These are phyloP conservation scores for Miopithecus talapoin DNA, from an alignment of 2,797 vertebrate genomes.

Conservation along the genomic window DNA sequence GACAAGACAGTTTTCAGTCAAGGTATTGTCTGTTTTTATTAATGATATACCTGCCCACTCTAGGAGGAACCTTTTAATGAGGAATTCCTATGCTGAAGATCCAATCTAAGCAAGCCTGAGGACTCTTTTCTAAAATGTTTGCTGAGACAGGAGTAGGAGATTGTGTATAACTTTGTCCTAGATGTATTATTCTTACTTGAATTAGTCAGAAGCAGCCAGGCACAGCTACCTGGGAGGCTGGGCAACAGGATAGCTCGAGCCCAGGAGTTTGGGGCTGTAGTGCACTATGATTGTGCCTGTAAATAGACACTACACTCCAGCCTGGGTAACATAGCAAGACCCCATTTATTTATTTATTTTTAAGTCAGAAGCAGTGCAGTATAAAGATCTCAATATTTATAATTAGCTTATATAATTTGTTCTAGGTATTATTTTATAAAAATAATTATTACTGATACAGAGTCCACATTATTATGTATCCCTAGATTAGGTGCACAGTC, in stretches of 20 bases:
- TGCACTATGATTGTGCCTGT: neutral
- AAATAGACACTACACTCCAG: neutral
- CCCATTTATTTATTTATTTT: neutral
- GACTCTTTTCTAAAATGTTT: slow-evolving; percentile 40
- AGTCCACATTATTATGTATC: neutral
- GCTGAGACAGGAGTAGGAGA: neutral
- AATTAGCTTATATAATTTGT: neutral
- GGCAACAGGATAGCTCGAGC: neutral
- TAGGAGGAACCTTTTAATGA: neutral
- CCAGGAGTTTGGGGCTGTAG: neutral
- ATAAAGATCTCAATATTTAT: slow-evolving; percentile 6
- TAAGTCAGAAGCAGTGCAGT: neutral
- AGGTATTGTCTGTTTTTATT: slow-evolving; percentile 83
- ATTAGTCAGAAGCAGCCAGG: neutral
- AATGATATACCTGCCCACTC: neutral
- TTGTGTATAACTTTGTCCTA: neutral
- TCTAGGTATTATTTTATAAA: slow-evolving; percentile 27
- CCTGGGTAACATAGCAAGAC: neutral
- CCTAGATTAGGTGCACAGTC: neutral
- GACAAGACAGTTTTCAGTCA: slow-evolving; percentile 83
- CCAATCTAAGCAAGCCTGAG: neutral
- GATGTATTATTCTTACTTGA: neutral
- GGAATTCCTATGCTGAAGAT: neutral
- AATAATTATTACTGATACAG: neutral
- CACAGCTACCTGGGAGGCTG: neutral